These are phyloP conservation scores for Oreochromis spilurus DNA, from an alignment of 2,113 vertebrate genomes.

Conservation along the genomic window DNA sequence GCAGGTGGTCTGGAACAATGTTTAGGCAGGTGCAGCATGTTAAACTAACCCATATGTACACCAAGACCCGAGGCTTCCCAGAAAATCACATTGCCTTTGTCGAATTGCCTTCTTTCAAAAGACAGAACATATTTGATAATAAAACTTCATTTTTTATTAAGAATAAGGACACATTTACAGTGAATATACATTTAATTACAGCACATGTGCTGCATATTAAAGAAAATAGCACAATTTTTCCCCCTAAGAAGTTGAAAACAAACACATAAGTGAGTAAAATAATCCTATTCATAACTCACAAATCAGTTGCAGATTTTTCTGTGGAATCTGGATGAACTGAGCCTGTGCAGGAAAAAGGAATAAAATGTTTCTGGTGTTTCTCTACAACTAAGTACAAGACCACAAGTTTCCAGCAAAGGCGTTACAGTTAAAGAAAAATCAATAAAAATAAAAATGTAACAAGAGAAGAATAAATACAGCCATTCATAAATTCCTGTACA, in stretches of 20 bases:
- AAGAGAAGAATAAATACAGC: conserved; percentile 30
- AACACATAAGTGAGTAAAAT: not conserved
- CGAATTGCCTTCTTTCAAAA: not conserved
- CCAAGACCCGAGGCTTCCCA: not conserved
- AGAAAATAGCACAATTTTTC: not conserved
- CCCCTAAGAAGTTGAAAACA: not conserved
- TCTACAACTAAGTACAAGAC: not conserved
- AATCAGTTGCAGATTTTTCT: not conserved
- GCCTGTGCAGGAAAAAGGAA: not conserved
- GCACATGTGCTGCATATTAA: not conserved
- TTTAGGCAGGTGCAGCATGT: not conserved
- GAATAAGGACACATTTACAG: conserved; percentile 24
- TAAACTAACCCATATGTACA: not conserved
- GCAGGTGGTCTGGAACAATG: not conserved
- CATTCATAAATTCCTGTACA: not conserved
- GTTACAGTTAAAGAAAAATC: not conserved
- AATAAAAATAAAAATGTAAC: not conserved
- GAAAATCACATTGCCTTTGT: not conserved
- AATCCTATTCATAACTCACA: not conserved
- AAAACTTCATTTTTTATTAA: not conserved
- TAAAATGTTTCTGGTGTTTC: not conserved
- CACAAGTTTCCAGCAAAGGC: not conserved
- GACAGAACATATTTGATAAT: not conserved
- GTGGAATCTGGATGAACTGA: not conserved
- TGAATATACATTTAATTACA: conserved; percentile 25